phyloP scores from a whole-genome alignment of 2,888 invertebrate species.

The Clivina fossor region DNA sequence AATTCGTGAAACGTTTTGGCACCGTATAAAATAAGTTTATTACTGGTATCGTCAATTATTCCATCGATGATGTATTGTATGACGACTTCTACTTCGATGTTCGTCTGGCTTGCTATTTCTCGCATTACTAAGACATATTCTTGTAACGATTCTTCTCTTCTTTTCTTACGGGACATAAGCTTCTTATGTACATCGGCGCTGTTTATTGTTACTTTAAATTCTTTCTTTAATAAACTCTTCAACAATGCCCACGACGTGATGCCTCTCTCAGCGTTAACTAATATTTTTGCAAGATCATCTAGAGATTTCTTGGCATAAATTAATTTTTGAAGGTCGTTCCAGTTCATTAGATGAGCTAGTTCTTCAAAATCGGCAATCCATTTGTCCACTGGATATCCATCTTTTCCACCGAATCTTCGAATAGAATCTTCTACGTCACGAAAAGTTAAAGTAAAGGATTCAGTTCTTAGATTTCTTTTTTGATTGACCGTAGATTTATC shows the following conservation, averaged over 20 bases:
- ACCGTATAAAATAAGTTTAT: slow-evolving; percentile 38
- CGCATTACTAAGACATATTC: slow-evolving; percentile 48
- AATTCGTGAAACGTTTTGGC: slow-evolving; percentile 35
- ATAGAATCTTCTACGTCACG: slow-evolving; percentile 15
- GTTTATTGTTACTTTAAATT: slow-evolving; percentile 24
- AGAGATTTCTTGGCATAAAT: slow-evolving; percentile 36
- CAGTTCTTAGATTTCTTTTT: too few species aligned
- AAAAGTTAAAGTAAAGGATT: background rate
- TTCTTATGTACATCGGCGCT: slow-evolving; percentile 10
- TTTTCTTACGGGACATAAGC: slow-evolving; percentile 38
- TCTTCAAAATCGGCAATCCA: slow-evolving; percentile 37
- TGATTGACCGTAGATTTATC: too few species aligned
- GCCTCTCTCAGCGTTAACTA: slow-evolving; percentile 29
- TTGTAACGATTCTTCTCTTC: slow-evolving; percentile 43
- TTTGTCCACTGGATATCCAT: slow-evolving; percentile 28
- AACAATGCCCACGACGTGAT: slow-evolving; percentile 27
- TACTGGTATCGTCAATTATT: slow-evolving; percentile 36
- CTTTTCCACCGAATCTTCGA: slow-evolving; percentile 7
- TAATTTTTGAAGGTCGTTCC: slow-evolving; percentile 34
- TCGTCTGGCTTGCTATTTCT: slow-evolving; percentile 41
- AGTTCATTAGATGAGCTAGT: slow-evolving; percentile 23
- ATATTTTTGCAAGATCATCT: slow-evolving; percentile 33
- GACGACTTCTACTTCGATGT: slow-evolving; percentile 33
- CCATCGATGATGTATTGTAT: slow-evolving; percentile 40
- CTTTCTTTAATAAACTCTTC: slow-evolving; percentile 17